Evolutionary conservation across 2,113 vertebrate species (phyloP), one percentile per base, ranked within the genome.

Genomic region (Eurypyga helias): DNA sequence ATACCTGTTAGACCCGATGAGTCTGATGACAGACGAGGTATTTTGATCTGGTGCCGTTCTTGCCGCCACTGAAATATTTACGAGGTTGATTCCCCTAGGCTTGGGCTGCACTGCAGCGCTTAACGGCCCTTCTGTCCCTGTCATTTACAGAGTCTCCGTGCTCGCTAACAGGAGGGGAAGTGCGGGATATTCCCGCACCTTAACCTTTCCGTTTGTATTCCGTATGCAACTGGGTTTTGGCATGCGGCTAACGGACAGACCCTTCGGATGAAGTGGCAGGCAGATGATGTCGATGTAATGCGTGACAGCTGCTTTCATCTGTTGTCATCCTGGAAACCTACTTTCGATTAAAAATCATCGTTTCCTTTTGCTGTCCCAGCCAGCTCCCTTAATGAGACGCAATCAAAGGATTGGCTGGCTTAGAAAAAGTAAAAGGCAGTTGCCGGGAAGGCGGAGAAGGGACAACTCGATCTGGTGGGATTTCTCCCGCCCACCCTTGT

Each of bases 61-160:
- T 76, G 81, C 69, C 69, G 62, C 34, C 55, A 14, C 52, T 96
- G 62, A 93, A 95, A 92, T 95, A 94, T 92, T 97, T 75, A 96
- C 0, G 0, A 87, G 69, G n/a, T 38, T 69, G 61, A 21, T 82
- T 89, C 43, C 95, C 38, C 55, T 13, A 29, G 81, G 79, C 34
- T 80, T 86, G 65, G 75, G 64, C 77, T 55, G 11, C 67, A 14
- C 29, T 31, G 28, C 57, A 64, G 31, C 21, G 20, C 72, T 83
- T 60, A 89, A 78, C 79, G 84, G 51, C n/a, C 31, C 33, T 41
- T 26, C 10, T 18, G 69, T 92, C 65, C 81, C 64, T 67, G 25
- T 1, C 20, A 65, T 29, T 91, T 69, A 38, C 72, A 20, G 43
- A 87, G 64, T 17, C 81, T 93, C 65, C 48, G 78, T 67, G 33